Base-by-base conservation (phyloP, 2,888 invertebrate genomes). In the Caenorhabditis zanzibari region DNA sequence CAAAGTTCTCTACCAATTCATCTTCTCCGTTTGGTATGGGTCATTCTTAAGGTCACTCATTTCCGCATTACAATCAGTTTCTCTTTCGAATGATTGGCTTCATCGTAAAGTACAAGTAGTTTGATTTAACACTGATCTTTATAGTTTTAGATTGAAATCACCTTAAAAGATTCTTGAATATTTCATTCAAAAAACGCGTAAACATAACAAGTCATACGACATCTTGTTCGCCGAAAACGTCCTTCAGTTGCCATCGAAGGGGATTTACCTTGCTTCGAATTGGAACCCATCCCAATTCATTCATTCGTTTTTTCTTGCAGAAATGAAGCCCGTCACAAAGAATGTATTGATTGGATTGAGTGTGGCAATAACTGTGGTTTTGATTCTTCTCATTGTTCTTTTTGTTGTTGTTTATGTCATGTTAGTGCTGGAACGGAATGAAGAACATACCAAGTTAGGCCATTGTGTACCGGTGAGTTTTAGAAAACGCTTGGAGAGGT, bases 181-280 rank as follows among this genome's bases (percentile, higher is more conserved):
- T 49, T 28, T 58, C 28, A 64, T 54, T 16, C 54, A 56, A 41
- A 72, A 47, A 38, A 24, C 38, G 54, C 26, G 54, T 54, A 54
- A 26, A 54, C 61, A 63, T 35, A 35, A 75, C 75, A 58, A 71
- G 77, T 77, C 77, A 77, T 54, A 77, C 61, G 77, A 77, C 47
- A n/a, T 22, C 19, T 24, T 56, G 54, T 77, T 77, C 77, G 69
- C 69, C 77, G 54, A 69, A 77, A 77, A 77, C 68, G 77, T 69
- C 77, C 77, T 77, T 69, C 52, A 41, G 0, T 19, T 56, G 54
- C 24, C 58, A 35, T 35, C 58, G 66, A n/a, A n/a, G 32, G 38
- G 38, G 44, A 66, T 58, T 41, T 24, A 44, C 59, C 52, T 59
- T n/a, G n/a, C n/a, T n/a, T 68, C 49, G 35, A 6, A 26, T 38